Percentiles rank a stretch among this genome's conserved stretches.
These are phyloP conservation scores for Chymomyza amoena DNA, from an alignment of 2,888 invertebrate species.

Conservation along the genomic window DNA sequence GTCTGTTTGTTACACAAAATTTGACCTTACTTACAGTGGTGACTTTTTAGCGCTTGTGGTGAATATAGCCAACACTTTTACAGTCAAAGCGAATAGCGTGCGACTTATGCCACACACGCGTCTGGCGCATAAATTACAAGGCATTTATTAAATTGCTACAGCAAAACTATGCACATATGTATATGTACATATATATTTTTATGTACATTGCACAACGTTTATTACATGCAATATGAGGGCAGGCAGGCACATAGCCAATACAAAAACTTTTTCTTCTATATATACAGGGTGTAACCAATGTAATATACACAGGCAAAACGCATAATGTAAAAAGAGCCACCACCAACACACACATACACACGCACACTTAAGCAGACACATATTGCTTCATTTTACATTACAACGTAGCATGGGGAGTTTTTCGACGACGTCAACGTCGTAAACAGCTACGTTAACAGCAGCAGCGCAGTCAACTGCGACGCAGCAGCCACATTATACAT, in stretches of 20 bases:
- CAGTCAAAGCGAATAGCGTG: constrained; percentile 2
- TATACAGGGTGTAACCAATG: constrained; percentile 6
- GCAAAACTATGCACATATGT: constrained; percentile 8
- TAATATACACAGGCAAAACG: constrained; percentile 1
- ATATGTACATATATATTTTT: background rate
- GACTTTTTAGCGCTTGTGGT: background rate
- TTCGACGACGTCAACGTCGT: background rate
- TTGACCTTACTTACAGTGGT: constrained; percentile 42
- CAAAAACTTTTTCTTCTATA: constrained; percentile 11
- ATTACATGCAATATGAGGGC: background rate
- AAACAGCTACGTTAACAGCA: background rate
- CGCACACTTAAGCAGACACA: constrained; percentile 17
- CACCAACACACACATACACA: constrained; percentile 4
- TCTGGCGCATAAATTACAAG: constrained; percentile 20
- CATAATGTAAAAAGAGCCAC: constrained; percentile 14
- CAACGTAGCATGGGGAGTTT: constrained; percentile 4
- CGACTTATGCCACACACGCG: constrained; percentile 3
- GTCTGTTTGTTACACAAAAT: constrained; percentile 37
- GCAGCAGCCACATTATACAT: background rate
- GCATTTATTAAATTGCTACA: background rate
- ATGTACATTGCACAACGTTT: constrained; percentile 28
- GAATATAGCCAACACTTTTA: background rate
- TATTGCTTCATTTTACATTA: constrained; percentile 4
- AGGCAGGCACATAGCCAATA: constrained; percentile 1
- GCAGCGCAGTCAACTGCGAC: background rate